Percentiles rank a stretch among this genome's conserved stretches.
Conservation (phyloP, 2,113 vertebrate genomes). For the Erythrocebus patas region DNA sequence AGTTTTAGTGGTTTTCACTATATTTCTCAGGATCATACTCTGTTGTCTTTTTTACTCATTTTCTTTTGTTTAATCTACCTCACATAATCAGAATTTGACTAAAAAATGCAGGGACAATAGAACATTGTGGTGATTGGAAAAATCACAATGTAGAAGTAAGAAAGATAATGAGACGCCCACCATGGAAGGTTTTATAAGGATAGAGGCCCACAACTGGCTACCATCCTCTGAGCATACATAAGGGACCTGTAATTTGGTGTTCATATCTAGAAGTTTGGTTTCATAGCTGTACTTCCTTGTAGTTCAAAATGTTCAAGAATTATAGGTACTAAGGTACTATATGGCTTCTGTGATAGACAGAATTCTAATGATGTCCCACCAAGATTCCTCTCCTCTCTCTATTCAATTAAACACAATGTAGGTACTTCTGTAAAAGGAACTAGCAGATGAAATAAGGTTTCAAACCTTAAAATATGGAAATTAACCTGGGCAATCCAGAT, state of each 20-base stretch:
- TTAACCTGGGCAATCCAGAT: background rate
- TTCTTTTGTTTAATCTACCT: background rate
- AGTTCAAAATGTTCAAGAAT: background rate
- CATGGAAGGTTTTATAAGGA: background rate
- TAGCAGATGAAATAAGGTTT: background rate
- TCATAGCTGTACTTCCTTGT: background rate
- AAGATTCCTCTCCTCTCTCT: background rate
- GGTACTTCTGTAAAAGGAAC: background rate
- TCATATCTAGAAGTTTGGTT: background rate
- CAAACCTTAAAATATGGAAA: background rate
- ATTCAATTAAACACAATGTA: background rate
- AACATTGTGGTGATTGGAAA: background rate
- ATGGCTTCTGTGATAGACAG: background rate
- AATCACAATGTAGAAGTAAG: background rate
- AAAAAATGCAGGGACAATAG: background rate
- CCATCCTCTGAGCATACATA: background rate
- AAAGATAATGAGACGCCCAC: background rate
- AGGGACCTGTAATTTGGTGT: background rate
- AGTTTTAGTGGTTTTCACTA: background rate
- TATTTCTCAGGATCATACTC: background rate
- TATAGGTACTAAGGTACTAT: background rate
- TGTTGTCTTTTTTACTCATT: background rate
- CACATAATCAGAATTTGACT: background rate
- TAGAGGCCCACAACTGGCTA: background rate
- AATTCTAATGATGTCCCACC: background rate